Evolutionary conservation across 2,797 vertebrate species (phyloP).

Genomic region (Prionace glauca): DNA sequence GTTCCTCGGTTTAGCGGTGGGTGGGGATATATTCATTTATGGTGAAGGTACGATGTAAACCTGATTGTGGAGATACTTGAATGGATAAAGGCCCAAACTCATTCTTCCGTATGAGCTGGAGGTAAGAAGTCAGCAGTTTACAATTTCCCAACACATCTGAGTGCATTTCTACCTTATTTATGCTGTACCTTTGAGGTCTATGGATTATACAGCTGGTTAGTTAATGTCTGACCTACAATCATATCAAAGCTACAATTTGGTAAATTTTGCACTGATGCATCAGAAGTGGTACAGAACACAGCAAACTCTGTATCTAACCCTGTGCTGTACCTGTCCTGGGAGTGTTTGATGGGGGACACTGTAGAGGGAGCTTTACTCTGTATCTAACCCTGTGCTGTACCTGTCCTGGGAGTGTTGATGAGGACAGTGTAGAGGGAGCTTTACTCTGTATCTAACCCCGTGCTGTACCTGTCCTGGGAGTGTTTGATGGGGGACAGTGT

Average conservation of each 20-base stretch:
- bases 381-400: background rate
- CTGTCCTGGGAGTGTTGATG: too few species aligned
- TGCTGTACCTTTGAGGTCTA: background rate
- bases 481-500: too few species aligned
- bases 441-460: too few species aligned
- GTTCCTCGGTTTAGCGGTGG: background rate
- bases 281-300: background rate
- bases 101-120: background rate
- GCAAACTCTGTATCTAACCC: background rate
- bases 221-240: background rate
- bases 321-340: too few species aligned
- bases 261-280: background rate
- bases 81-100: too few species aligned
- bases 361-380: too few species aligned
- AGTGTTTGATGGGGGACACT: background rate
- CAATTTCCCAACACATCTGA: background rate
- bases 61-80: too few species aligned
- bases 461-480: too few species aligned
- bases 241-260: background rate
- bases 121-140: background rate
- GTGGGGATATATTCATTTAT: background rate
- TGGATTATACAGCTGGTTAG: background rate
- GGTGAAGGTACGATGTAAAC: background rate
- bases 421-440: too few species aligned
- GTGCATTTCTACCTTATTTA: background rate